phyloP scores from a whole-genome alignment of 2,113 vertebrate genomes.

The Typhlomys cinereus region DNA sequence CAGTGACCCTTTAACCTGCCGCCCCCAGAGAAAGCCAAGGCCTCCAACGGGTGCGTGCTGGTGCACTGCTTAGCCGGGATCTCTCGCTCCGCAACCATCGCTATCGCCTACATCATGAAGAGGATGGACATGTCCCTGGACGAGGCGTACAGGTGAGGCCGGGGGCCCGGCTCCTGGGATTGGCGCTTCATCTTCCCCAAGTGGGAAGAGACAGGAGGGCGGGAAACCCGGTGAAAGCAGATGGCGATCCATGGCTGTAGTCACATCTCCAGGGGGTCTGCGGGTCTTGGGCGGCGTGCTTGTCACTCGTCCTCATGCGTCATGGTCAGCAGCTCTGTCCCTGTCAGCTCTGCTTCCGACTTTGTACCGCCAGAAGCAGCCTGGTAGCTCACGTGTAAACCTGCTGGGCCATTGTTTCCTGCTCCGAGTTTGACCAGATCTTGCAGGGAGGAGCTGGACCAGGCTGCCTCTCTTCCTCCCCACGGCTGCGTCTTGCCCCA shows the following conservation, averaged over 20 bases:
- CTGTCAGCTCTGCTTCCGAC: background rate
- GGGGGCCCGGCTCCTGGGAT: accelerated
- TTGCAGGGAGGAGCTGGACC: background rate
- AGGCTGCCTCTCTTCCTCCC: background rate
- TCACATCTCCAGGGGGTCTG: background rate
- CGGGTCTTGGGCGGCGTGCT: background rate
- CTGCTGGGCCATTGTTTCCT: background rate
- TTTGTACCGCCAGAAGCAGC: background rate
- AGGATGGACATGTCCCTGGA: slow-evolving; percentile 90
- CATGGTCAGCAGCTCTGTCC: background rate
- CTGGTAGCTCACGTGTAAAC: background rate
- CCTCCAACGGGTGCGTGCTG: slow-evolving; percentile 87
- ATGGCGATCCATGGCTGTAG: background rate
- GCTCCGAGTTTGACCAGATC: background rate
- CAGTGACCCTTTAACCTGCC: slow-evolving; percentile 61
- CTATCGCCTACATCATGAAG: slow-evolving; percentile 91
- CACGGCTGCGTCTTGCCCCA: no score
- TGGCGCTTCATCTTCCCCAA: background rate
- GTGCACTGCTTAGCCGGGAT: slow-evolving; percentile 90
- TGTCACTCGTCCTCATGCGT: background rate
- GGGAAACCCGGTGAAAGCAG: background rate
- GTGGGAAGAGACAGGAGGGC: background rate
- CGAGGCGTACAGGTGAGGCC: slow-evolving; percentile 89
- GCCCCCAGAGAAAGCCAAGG: slow-evolving; percentile 94
- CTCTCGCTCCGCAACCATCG: slow-evolving; percentile 89